Base-by-base conservation (phyloP, 2,113 vertebrate species). In the Enhydra lutris region DNA sequence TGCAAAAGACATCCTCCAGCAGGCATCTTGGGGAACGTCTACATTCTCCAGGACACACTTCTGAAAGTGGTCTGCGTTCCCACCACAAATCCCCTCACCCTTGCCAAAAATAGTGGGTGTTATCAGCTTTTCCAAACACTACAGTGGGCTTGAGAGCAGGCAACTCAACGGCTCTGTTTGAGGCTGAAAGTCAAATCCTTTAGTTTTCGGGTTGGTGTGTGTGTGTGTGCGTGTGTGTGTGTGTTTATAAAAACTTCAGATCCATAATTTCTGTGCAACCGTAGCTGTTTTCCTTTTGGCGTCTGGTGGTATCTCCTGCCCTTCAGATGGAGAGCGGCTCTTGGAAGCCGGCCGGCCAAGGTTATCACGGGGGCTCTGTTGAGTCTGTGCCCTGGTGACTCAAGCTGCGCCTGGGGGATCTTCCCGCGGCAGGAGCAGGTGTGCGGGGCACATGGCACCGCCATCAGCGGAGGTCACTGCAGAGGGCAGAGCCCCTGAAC, bases 321-420 rank as follows among this genome's bases (percentile, higher is more conserved):
- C 86, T 23, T 94, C 34, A 89, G 69, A 94, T 73, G 89, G 59
- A 21, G 69, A 50, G 26, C 6, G 3, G 23, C 20, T 83, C 36
- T 76, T 52, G 73, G 24, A 61, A 78, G 0, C 0, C 1, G 11
- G 34, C 15, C 45, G 50, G 24, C 14, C 69, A 23, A 65, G 57
- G 81, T 96, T 97, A 97, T 96, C 97, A 71, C 92, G 96, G 86
- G 71, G 95, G 23, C 31, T 13, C 69, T 98, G 92, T 97, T 98
- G 94, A 93, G 90, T 98, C 97, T 97, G 94, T 24, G 4, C 2
- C 36, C 20, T 74, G 61, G 83, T 98, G 97, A 97, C 61, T 29
- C 65, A 79, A n/a, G 45, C 65, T 31, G 14, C 4, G 50, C n/a
- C 36, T 94, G 80, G 20, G 89, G 95, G 63, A 97, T 82, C 81